A percentile compares a stretch with the other conserved stretches of the same genome.
Conservation (phyloP, 2,113 vertebrate genomes). For the Brachypteracias leptosomus region DNA sequence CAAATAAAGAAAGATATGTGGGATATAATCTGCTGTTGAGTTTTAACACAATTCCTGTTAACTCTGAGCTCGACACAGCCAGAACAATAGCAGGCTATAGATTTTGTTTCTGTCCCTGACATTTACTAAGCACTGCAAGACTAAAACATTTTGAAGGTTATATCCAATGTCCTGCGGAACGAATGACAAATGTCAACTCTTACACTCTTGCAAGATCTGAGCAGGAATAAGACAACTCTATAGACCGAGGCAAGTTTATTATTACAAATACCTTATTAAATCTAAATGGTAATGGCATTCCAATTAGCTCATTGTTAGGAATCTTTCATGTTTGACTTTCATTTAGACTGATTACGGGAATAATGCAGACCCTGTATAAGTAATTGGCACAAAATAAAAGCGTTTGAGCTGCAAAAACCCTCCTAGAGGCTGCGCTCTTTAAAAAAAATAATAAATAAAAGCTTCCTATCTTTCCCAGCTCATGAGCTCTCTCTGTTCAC, state of each 20-base stretch:
- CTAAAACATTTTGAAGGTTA: constrained; percentile 62
- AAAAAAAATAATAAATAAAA: constrained; percentile 61
- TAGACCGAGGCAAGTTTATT: constrained; percentile 62
- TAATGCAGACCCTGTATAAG: constrained; percentile 70
- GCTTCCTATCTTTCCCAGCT: constrained; percentile 72
- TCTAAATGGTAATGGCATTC: constrained; percentile 70
- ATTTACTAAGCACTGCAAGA: constrained; percentile 8
- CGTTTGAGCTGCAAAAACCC: constrained; percentile 62
- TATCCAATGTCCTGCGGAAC: constrained; percentile 17
- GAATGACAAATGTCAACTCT: constrained; percentile 56
- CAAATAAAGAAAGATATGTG: constrained; percentile 38
- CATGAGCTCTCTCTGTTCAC: constrained; percentile 62
- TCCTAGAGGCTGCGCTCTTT: constrained; percentile 59
- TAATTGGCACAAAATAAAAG: constrained; percentile 73
- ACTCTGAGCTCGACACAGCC: constrained; percentile 23
- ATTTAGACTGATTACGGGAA: constrained; percentile 71
- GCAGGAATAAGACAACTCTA: constrained; percentile 59
- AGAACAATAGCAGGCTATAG: constrained; percentile 35
- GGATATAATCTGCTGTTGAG: constrained; percentile 42
- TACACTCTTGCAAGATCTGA: constrained; percentile 47
- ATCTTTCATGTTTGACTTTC: constrained; percentile 74
- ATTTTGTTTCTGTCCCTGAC: constrained; percentile 26
- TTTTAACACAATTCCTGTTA: constrained; percentile 47
- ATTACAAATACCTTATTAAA: constrained; percentile 73
- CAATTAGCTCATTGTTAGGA: constrained; percentile 72